Base-by-base conservation (phyloP, 1,140 invertebrate genomes). In the Ganaspis sp. region DNA sequence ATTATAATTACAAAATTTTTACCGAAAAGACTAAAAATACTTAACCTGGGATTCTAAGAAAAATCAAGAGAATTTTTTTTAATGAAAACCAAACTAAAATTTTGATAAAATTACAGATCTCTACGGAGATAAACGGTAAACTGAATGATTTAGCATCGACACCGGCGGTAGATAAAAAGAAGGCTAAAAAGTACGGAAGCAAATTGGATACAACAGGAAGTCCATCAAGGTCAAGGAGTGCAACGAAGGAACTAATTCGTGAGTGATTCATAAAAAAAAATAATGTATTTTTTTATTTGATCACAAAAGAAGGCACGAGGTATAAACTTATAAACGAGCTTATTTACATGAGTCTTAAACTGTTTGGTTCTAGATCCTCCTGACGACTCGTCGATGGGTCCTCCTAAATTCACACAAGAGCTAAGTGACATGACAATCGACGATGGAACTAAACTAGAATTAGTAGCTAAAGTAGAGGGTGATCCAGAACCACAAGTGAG, bases 401-500 rank as follows among this genome's bases (percentile, higher is more conserved):
- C 93, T 79, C 97, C 97, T n/a, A 93, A 94, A 78, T 97, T 98
- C 88, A 94, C 93, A 0, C 94, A 94, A 79, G 93, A 95, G 19
- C 90, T 97, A 17, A 93, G 92, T 6, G 94, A 96, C 86, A 83
- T 94, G 15, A 93, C 92, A 4, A 93, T 97, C 34, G 94, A 94
- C 26, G 97, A 98, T 88, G 97, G 97, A 6, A 95, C 97, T 74
- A 93, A 94, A 45, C 90, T 98, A 70, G 93, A 95, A 74, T 91
- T 98, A 11, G 94, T 92, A 11, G 96, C 95, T 58, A 93, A 95
- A 19, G 96, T 98, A 23, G 94, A 94, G 71, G 97, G 97, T 15
- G 97, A 98, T 89, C 97, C 97, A n/a, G 96, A 98, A 87, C 97
- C 97, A 5, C 94, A 97, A 85, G 94, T 98, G 0, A 94, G 94